Evolutionary conservation across 1,140 invertebrate species (phyloP).

Genomic region (Lineus longissimus): DNA sequence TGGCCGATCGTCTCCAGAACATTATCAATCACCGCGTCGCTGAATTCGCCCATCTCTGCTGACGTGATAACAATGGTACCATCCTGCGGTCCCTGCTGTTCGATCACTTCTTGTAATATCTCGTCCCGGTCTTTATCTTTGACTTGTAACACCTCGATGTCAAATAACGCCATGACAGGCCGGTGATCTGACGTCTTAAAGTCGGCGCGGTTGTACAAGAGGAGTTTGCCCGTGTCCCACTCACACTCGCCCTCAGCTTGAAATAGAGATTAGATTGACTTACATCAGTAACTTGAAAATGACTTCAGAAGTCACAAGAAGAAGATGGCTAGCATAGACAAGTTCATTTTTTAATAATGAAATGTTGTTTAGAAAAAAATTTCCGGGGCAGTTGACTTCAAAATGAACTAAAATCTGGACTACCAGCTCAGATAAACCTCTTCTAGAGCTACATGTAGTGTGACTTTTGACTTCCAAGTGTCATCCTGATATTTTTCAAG

Average conservation of each 20-base stretch:
- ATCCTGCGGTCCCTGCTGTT: constrained; percentile 87
- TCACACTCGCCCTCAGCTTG: constrained; percentile 19
- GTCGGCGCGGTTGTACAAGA: constrained; percentile 88
- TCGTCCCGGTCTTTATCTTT: constrained; percentile 68
- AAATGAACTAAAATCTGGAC: too few relatives aligned
- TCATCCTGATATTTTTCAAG: too few relatives aligned
- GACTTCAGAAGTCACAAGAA: too few relatives aligned
- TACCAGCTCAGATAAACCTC: too few relatives aligned
- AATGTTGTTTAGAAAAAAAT: too few relatives aligned
- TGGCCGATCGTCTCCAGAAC: constrained; percentile 73
- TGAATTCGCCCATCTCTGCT: constrained; percentile 36
- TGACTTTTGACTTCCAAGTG: too few relatives aligned
- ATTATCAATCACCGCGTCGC: constrained; percentile 61
- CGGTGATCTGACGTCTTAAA: constrained; percentile 97
- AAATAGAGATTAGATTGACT: constrained; percentile 2
- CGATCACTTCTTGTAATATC: constrained; percentile 80
- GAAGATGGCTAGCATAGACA: not conserved
- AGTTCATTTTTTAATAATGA: not conserved
- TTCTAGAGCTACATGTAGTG: too few relatives aligned
- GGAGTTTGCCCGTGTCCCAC: constrained; percentile 72
- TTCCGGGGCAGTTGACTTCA: too few relatives aligned
- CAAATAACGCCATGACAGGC: constrained; percentile 85
- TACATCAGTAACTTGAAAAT: not conserved
- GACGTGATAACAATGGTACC: constrained; percentile 83
- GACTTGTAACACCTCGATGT: constrained; percentile 79